Base-by-base conservation (phyloP, 1,140 invertebrate species). In the Aleiodes sp. region DNA sequence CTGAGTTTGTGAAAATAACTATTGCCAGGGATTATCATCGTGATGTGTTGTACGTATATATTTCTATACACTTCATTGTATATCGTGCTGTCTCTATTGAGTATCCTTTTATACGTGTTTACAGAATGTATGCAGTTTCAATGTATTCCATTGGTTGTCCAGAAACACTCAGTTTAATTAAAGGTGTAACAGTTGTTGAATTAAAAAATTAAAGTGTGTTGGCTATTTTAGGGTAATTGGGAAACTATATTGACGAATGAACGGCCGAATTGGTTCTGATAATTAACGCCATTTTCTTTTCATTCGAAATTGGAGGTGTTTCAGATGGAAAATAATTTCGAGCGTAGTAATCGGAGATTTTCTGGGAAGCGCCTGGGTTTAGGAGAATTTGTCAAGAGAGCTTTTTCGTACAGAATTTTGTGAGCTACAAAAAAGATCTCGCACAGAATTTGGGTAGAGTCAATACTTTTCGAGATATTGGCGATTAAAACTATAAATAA, bases 1-100 rank as follows among this genome's bases (percentile, higher is more conserved):
- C 71, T 65, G 60, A 76, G 73, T 75, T 78, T 73, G 31, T n/a
- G 75, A 76, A 78, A 79, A 80, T 76, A 80, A 77, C 74, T 74
- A 79, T 75, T 68, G 12, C n/a, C 71, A 21, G 61, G 71, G 70
- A 72, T 65, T 70, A 67, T 57, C 46, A 69, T 31, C 56, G 52
- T 72, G 65, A 69, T 72, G 71, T 24, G 33, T 59, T 35, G 65
- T 56, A 6, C 24, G 35, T 68, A 62, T 61, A 46, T 59, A 31
- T 60, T 52, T 70, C 6, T 37, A 28, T 26, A 43, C 16, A 43
- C 24, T 7, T 39, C 33, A 33, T n/a, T 39, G 2, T 39, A 35
- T 33, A 14, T 16, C 35, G 35, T 35, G 37, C 4, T 2, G 21
- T 21, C 9, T 8, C n/a, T n/a, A n/a, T n/a, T n/a, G n/a, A n/a